phyloP scores from a whole-genome alignment of 2,888 invertebrate species.

The Oscheius myriophilus region DNA sequence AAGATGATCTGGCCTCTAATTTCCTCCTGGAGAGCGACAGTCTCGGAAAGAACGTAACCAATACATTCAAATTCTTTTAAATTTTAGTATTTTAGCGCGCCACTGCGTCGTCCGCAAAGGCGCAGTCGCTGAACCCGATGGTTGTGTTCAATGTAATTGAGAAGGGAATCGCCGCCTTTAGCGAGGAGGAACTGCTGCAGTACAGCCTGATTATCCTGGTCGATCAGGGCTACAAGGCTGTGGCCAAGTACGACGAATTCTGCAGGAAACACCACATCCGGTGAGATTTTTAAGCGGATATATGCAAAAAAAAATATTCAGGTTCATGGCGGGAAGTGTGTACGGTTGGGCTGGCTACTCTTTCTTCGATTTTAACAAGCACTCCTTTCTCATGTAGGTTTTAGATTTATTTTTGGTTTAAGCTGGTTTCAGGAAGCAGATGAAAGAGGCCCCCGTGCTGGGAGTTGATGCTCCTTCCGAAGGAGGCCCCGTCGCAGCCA shows the following conservation, averaged over 20 bases:
- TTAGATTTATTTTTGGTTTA: not conserved
- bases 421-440: conserved; percentile 1
- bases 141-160: conserved; percentile 79
- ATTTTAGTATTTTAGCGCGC: conserved; percentile 22
- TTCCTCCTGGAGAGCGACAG: conserved; percentile 78
- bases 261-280: conserved; percentile 54
- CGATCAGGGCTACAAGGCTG: conserved; percentile 78
- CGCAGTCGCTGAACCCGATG: conserved; percentile 90
- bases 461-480: conserved; percentile 1
- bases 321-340: conserved; percentile 89
- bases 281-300: conserved; percentile 13
- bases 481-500: conserved; percentile 14
- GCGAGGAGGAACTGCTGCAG: conserved; percentile 79
- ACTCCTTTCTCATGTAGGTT: conserved; percentile 79
- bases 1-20: conserved; percentile 84
- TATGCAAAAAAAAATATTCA: conserved; percentile 65
- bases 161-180: conserved; percentile 26
- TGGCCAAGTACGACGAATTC: conserved; percentile 48
- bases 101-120: conserved; percentile 67
- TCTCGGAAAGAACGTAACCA: conserved; percentile 71
- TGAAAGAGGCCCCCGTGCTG: not conserved
- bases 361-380: conserved; percentile 84
- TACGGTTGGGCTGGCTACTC: conserved; percentile 88
- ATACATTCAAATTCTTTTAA: not conserved
- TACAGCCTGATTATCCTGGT: conserved; percentile 88